Base-by-base conservation (phyloP, 2,797 vertebrate genomes). In the Spinibarbus caldwelli region DNA sequence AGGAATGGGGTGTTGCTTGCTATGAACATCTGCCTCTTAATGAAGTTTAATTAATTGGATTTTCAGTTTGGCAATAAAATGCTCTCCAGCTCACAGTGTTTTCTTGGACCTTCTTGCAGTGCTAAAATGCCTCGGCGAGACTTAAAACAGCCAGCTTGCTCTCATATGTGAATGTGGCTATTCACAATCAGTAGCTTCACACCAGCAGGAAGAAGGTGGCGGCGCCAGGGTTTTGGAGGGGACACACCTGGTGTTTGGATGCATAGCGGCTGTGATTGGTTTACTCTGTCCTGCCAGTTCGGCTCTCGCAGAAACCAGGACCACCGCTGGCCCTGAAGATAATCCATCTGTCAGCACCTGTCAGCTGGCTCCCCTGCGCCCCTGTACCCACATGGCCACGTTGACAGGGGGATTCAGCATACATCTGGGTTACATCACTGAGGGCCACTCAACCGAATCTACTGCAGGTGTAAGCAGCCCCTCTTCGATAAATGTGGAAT, bases 321-420 rank as follows among this genome's bases (percentile, higher is more conserved):
- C 90, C 90, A 78, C 72, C 75, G 68, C 49, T 67, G 86, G 88
- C 90, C 92, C 89, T 85, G 57, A 93, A 87, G 92, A 93, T 94
- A 93, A 94, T 95, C 92, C 91, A 80, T 87, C 91, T 93, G 93
- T 94, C 93, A 94, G 91, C 90, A 84, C 91, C 87, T 90, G 90
- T 94, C 93, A 92, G 86, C 86, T 78, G 82, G 77, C 88, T 89
- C 88, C 91, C 91, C 34, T 89, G 89, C 90, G 90, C 89, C 90
- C 87, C 88, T 86, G 72, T 89, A 67, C 88, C 82, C 88, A 83
- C 89, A 71, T 86, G 89, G 87, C 86, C 66, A 85, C 72, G 90
- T 89, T 93, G 92, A 92, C 93, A 92, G 83, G 62, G 80, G 84
- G 85, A 86, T 88, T 88, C 80, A 47, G 77, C 80, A 82, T 78